Evolutionary conservation across 2,797 vertebrate species (phyloP).

Genomic region (Emydoidea blandingii): DNA sequence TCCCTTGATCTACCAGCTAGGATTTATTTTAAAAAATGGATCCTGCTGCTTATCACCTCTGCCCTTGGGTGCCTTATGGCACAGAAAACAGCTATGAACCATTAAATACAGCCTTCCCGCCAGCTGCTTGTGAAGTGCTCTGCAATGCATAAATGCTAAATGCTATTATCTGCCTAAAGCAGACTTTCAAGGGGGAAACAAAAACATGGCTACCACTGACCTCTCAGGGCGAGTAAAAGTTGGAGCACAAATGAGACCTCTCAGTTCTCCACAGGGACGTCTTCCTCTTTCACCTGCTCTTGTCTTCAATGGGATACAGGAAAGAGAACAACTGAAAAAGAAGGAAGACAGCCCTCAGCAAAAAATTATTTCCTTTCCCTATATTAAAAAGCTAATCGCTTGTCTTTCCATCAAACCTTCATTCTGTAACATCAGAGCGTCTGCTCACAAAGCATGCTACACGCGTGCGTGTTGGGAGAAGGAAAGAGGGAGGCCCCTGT

Average conservation of each 20-base stretch:
- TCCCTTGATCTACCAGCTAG: background rate
- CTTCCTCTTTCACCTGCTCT: background rate
- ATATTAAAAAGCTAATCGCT: background rate
- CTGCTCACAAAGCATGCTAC: background rate
- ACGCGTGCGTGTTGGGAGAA: background rate
- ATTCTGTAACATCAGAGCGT: background rate
- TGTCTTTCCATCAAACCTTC: background rate
- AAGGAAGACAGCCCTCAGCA: background rate
- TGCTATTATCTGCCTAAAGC: background rate
- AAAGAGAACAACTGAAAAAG: slow-evolving; percentile 40
- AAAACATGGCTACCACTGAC: slow-evolving; percentile 25
- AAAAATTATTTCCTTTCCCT: background rate
- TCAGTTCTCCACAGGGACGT: background rate
- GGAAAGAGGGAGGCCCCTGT: background rate
- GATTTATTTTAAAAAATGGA: background rate
- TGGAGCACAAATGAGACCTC: background rate
- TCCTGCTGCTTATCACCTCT: background rate
- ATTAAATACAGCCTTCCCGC: slow-evolving; percentile 2
- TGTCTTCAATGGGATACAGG: background rate
- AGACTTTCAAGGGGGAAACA: accelerated
- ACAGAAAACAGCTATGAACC: background rate
- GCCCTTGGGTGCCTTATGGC: background rate
- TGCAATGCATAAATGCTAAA: accelerated
- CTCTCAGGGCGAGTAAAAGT: slow-evolving; percentile 3
- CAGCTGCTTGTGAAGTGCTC: background rate